Base-by-base conservation (phyloP, 2,113 vertebrate species). In the Phycodurus eques region DNA sequence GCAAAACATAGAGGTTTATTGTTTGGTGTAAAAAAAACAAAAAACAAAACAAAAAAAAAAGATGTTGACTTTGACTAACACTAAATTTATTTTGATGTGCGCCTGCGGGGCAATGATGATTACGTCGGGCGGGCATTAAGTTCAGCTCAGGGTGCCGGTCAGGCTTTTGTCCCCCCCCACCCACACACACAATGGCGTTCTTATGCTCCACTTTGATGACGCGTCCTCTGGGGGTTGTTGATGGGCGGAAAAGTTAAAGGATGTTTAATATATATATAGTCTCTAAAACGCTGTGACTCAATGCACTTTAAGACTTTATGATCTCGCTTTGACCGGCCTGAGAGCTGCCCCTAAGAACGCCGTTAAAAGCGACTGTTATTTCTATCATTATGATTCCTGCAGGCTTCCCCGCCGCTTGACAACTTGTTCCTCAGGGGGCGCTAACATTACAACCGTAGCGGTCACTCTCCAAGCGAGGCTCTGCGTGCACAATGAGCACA, bases 401-500 rank as follows among this genome's bases (percentile, higher is more conserved):
- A 60, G 71, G 80, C 86, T 80, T 89, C 83, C 81, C 85, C 66
- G 59, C 56, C 69, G 85, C 80, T 80, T 80, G 82, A 87, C 72
- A 78, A 74, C 77, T 46, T 67, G 53, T 76, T 87, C 89, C 85
- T 80, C 1, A 59, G 86, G 85, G 84, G 79, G 78, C 81, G 73
- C 89, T 90, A 87, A 83, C 76, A 80, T 89, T 90, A 88, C 81
- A 84, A 77, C 72, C 84, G 51, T 35, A 73, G 77, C 72, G 71
- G 84, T 84, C 82, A 77, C 82, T 88, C 82, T 72, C 80, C 78
- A 84, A 88, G 80, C 75, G 4, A n/a, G 71, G 54, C 72, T 56
- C 57, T 57, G 51, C 73, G 67, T 39, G 84, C 87, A 92, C 92
- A 92, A 93, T 92, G 90, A 84, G 81, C n/a, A 14, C 86, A 88